phyloP scores from a whole-genome alignment of 1,140 invertebrate species.

The Lasioglossum baleicum region DNA sequence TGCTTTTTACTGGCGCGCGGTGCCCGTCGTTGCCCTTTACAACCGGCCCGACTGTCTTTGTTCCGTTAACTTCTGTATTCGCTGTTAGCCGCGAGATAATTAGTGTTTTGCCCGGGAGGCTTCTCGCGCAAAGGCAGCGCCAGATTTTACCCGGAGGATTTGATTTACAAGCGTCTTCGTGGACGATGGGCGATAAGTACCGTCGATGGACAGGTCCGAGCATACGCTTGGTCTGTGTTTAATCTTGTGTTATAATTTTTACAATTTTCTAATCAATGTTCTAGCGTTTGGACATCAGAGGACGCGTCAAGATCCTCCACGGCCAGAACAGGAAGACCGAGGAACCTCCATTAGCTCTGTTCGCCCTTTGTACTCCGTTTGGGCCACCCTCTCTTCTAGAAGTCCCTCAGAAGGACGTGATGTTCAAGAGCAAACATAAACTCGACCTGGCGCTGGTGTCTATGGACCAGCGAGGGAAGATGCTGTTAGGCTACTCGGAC shows the following conservation, averaged over 20 bases:
- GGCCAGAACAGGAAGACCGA: constrained; percentile 97
- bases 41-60: constrained; percentile 36
- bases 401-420: constrained; percentile 95
- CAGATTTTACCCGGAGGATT: constrained; percentile 39
- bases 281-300: constrained; percentile 98
- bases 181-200: constrained; percentile 17
- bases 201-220: background rate
- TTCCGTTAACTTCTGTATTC: constrained; percentile 40
- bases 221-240: background rate
- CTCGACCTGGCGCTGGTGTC: constrained; percentile 96
- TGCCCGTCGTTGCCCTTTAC: constrained; percentile 21
- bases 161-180: constrained; percentile 53
- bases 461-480: constrained; percentile 98
- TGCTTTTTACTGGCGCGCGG: constrained; percentile 71
- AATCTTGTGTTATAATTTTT: background rate
- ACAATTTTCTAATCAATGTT: constrained; percentile 55
- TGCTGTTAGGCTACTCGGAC: constrained; percentile 96
- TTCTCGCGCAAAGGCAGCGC: constrained; percentile 13
- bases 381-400: constrained; percentile 95
- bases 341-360: constrained; percentile 94
- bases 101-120: constrained; percentile 71
- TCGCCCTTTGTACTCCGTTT: constrained; percentile 98
- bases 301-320: constrained; percentile 96
- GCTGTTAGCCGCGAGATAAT: constrained; percentile 75
- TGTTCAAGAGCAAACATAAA: constrained; percentile 99